Evolutionary conservation across 2,797 vertebrate genomes (phyloP).

Genomic region (Brotogeris chrysoptera): DNA sequence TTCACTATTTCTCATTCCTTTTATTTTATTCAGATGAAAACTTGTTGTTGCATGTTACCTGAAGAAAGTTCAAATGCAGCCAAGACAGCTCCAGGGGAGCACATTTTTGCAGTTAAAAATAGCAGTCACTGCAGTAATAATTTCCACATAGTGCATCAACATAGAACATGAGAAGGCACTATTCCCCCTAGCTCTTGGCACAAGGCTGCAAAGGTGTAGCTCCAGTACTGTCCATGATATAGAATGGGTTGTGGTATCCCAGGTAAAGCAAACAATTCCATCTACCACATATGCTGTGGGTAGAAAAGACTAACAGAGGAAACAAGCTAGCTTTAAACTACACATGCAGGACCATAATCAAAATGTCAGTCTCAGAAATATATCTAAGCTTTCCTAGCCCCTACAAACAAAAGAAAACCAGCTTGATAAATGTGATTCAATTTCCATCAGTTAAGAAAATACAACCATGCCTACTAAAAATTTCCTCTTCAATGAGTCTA

Average conservation of each 20-base stretch:
- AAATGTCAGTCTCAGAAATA: neutral
- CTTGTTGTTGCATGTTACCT: neutral
- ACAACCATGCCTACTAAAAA: neutral
- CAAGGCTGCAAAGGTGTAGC: neutral
- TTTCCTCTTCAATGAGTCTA: neutral
- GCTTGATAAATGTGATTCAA: neutral
- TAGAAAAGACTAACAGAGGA: neutral
- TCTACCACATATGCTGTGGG: fast-evolving
- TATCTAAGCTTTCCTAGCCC: neutral
- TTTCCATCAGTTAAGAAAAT: neutral
- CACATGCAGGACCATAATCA: neutral
- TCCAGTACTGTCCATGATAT: neutral
- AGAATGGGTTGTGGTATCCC: neutral
- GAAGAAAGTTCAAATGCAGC: neutral
- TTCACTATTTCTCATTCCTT: neutral
- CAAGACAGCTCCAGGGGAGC: neutral
- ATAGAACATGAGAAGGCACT: neutral
- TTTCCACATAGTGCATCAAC: neutral
- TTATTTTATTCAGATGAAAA: neutral
- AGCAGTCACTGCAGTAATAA: neutral
- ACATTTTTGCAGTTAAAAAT: neutral
- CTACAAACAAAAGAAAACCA: neutral
- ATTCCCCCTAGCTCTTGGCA: neutral
- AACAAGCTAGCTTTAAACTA: neutral
- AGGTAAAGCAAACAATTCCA: neutral